Conservation (phyloP, 2,888 invertebrate genomes). For the Caenorhabditis angaria region DNA sequence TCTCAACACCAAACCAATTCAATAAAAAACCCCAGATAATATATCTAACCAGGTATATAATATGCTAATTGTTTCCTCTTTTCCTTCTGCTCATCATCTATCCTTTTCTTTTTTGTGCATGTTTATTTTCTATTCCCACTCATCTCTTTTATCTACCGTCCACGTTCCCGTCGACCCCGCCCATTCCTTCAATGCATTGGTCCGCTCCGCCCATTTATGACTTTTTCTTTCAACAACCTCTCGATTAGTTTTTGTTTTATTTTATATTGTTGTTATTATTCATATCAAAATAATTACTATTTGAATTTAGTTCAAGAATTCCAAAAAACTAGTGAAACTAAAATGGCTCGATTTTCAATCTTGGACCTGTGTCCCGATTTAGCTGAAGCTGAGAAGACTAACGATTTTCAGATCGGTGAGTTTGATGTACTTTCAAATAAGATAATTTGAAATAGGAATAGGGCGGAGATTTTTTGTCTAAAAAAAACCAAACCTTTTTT, state of each 20-base stretch:
- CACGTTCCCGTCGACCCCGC: neutral
- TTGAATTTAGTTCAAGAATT: too few relatives aligned
- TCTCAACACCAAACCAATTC: neutral
- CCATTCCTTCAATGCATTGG: neutral
- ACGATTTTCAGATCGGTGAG: conserved; percentile 19
- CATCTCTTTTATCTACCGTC: conserved; percentile 1
- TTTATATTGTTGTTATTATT: conserved; percentile 23
- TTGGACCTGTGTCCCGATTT: conserved; percentile 56
- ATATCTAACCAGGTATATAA: neutral
- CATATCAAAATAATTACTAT: too few relatives aligned
- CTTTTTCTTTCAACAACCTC: neutral
- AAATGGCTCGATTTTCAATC: conserved; percentile 56
- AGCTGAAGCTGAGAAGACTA: conserved; percentile 14
- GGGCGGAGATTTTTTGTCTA: too few relatives aligned
- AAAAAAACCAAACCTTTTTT: too few relatives aligned
- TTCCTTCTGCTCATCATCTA: neutral
- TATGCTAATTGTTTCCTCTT: neutral
- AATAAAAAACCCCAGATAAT: neutral
- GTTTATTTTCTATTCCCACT: neutral
- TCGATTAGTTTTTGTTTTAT: conserved; percentile 8
- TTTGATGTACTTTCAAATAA: too few relatives aligned
- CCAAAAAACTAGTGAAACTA: too few relatives aligned
- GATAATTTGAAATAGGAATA: too few relatives aligned
- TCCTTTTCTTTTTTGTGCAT: neutral
- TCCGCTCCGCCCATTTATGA: too few relatives aligned